These are phyloP conservation scores for Cathartes aura DNA, from an alignment of 2,113 vertebrate genomes.

Conservation along the genomic window DNA sequence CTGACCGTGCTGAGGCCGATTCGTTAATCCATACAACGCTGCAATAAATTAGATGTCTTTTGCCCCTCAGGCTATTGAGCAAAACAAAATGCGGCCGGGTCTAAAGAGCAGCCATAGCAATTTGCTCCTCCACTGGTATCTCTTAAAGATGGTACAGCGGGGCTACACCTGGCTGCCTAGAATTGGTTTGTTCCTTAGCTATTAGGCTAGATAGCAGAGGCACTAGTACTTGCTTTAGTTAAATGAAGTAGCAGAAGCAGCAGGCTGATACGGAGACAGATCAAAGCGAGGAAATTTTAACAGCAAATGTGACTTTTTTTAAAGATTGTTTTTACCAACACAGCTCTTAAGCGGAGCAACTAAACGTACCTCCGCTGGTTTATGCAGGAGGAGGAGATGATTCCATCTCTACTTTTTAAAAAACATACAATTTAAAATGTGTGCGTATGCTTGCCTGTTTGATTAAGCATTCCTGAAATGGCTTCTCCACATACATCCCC, in stretches of 20 bases:
- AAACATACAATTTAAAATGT: fast-evolving
- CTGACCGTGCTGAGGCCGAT: fast-evolving
- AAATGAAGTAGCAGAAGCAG: neutral
- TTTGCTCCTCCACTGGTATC: neutral
- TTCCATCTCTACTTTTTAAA: neutral
- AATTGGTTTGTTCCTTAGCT: neutral
- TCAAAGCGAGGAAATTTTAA: neutral
- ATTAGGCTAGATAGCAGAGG: neutral
- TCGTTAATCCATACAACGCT: neutral
- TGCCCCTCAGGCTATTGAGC: neutral
- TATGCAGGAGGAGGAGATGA: neutral
- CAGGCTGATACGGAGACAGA: neutral
- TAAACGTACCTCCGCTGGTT: neutral
- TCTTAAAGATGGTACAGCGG: neutral
- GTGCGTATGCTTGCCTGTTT: fast-evolving
- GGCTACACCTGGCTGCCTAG: neutral
- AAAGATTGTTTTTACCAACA: neutral
- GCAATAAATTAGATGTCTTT: neutral
- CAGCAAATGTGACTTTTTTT: neutral
- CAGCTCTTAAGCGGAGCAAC: neutral
- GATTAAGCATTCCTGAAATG: fast-evolving
- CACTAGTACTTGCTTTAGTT: neutral
- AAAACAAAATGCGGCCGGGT: fast-evolving
- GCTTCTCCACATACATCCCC: neutral
- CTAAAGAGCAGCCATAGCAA: neutral